Evolutionary conservation across 2,888 invertebrate species (phyloP), one percentile per base, ranked within the genome.

Genomic region (Apamea crenata): DNA sequence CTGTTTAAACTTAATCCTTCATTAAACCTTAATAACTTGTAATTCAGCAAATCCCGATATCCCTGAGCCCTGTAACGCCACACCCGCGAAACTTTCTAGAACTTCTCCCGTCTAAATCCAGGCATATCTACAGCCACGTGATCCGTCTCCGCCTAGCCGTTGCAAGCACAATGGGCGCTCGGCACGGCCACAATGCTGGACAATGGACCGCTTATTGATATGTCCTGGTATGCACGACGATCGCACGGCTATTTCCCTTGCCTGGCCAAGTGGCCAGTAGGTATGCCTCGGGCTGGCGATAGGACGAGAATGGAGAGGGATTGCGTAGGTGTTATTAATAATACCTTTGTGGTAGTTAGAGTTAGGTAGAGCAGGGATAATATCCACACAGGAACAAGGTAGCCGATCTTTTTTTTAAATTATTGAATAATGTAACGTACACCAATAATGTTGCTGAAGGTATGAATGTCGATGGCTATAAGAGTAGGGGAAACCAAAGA

Each of bases 171-270:
- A 89, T 88, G 74, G 72, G 65, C 59, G 66, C 67, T 78, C 75
- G 87, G 74, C 16, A 50, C 73, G 75, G 59, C 73, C 61, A 79
- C 82, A 87, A 79, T 78, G 74, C 74, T 61, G 71, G 40, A 88
- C 88, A 88, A 88, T 86, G 77, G 81, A 10, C 8, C 74, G n/a
- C 77, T 86, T 78, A 89, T 84, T 80, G 82, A 82, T 81, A 80
- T 89, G 86, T 88, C 88, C 88, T 81, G 88, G 74, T 74, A 73
- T 83, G 71, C 74, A 61, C 44, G 79, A 75, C 65, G 67, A 72
- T 87, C 81, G 81, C 81, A 81, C 77, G 82, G 68, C 77, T 75
- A 75, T 78, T 77, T 87, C 76, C 81, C 84, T 73, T 74, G 69
- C 75, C 50, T n/a, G 75, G 47, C 77, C 77, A 63, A 71, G 63